Evolutionary conservation across 2,888 invertebrate genomes (phyloP).

Genomic region (Phortica magna): DNA sequence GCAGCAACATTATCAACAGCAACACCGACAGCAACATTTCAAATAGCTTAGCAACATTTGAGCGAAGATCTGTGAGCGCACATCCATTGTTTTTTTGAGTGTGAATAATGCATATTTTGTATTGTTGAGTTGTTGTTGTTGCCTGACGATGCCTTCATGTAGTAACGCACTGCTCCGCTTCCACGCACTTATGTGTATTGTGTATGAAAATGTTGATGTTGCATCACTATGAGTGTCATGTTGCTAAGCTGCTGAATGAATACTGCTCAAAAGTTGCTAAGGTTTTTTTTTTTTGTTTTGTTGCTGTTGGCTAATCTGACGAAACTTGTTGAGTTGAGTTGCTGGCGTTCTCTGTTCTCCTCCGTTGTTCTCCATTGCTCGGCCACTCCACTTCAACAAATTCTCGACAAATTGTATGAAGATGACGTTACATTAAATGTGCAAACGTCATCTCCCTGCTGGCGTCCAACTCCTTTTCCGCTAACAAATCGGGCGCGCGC

Average conservation of each 20-base stretch:
- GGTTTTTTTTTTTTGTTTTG: background rate
- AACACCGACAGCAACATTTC: constrained; percentile 47
- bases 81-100: background rate
- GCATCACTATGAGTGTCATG: background rate
- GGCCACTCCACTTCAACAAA: constrained; percentile 2
- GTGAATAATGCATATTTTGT: background rate
- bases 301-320: constrained; percentile 11
- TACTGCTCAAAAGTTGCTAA: constrained; percentile 26
- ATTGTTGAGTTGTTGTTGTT: background rate
- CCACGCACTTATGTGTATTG: too few relatives aligned
- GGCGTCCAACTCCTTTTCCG: constrained; percentile 9
- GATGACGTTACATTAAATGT: background rate
- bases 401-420: background rate
- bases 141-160: background rate
- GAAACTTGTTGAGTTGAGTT: constrained; percentile 11
- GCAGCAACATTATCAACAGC: constrained; percentile 48
- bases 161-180: too few relatives aligned
- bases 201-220: background rate
- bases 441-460: background rate
- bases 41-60: constrained; percentile 17
- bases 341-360: constrained; percentile 35
- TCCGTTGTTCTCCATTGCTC: constrained; percentile 38
- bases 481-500: constrained; percentile 13
- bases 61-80: background rate
- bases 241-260: constrained; percentile 33